Conservation (phyloP, 2,797 vertebrate genomes). For the Rhinophrynus dorsalis region DNA sequence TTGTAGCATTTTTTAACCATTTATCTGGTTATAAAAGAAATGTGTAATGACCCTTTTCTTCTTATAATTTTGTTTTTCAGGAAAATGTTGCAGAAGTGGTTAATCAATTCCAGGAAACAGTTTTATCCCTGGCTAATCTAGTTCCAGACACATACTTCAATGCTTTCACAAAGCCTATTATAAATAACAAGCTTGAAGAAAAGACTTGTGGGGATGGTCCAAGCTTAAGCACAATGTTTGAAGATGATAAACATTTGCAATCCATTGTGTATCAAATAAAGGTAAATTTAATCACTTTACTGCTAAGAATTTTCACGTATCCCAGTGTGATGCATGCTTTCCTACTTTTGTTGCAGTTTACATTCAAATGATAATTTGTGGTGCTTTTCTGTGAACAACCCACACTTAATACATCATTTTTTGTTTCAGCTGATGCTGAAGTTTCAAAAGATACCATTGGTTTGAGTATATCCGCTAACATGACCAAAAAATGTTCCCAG, state of each 20-base stretch:
- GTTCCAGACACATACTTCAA: constrained; percentile 72
- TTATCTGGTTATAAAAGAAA: too few relatives aligned
- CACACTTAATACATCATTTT: too few relatives aligned
- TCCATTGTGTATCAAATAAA: constrained; percentile 68
- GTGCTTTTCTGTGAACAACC: too few relatives aligned
- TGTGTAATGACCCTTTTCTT: too few relatives aligned
- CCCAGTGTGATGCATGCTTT: too few relatives aligned
- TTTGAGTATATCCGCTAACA: too few relatives aligned
- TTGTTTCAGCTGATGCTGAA: too few relatives aligned
- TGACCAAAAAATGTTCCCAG: too few relatives aligned
- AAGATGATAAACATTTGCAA: constrained; percentile 73
- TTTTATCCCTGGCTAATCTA: constrained; percentile 72
- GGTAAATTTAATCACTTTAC: constrained; percentile 58
- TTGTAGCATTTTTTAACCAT: too few relatives aligned
- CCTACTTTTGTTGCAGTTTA: too few relatives aligned
- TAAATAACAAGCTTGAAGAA: constrained; percentile 64
- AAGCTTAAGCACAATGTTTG: constrained; percentile 70
- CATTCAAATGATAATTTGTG: too few relatives aligned
- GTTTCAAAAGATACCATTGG: too few relatives aligned
- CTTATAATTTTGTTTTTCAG: constrained; percentile 64
- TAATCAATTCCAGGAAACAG: constrained; percentile 66
- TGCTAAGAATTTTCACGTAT: not conserved
- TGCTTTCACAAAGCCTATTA: constrained; percentile 66
- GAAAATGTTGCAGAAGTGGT: constrained; percentile 68
- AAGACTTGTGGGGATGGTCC: constrained; percentile 68